Evolutionary conservation across 2,888 invertebrate genomes (phyloP).

Genomic region (Pollenia griseotomentosa): DNA sequence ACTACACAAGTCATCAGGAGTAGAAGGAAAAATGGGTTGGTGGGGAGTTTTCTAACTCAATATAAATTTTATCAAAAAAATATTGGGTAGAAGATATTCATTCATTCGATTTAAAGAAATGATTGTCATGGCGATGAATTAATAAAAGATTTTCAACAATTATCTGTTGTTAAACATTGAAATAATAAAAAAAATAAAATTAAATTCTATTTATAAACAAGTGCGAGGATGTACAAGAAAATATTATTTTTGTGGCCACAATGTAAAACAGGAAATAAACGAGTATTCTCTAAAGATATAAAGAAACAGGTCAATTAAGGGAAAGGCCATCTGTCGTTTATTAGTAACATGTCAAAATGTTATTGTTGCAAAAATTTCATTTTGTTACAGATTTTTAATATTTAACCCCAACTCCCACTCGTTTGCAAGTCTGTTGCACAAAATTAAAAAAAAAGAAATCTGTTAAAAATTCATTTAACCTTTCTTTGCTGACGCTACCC

Average conservation of each 20-base stretch:
- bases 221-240: conserved; percentile 5
- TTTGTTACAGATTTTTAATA: conserved; percentile 45
- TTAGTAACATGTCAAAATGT: conserved; percentile 73
- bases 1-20: neutral
- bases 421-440: conserved; percentile 26
- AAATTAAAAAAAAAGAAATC: conserved; percentile 39
- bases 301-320: conserved; percentile 72
- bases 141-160: conserved; percentile 64
- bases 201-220: conserved; percentile 30
- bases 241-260: conserved; percentile 52
- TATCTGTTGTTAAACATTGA: conserved; percentile 60
- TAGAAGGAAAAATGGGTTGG: neutral
- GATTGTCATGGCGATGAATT: conserved; percentile 58
- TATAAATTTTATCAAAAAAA: conserved; percentile 26
- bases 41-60: neutral
- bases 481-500: conserved; percentile 49
- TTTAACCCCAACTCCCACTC: conserved; percentile 38
- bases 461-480: conserved; percentile 70
- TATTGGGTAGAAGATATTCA: conserved; percentile 44
- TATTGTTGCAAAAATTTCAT: conserved; percentile 67
- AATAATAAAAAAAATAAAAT: conserved; percentile 45
- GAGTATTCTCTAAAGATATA: conserved; percentile 52
- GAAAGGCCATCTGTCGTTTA: conserved; percentile 72
- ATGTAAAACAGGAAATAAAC: neutral
- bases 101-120: conserved; percentile 40